Evolutionary conservation across 2,888 invertebrate species (phyloP).

Genomic region (Escarpia spicata): DNA sequence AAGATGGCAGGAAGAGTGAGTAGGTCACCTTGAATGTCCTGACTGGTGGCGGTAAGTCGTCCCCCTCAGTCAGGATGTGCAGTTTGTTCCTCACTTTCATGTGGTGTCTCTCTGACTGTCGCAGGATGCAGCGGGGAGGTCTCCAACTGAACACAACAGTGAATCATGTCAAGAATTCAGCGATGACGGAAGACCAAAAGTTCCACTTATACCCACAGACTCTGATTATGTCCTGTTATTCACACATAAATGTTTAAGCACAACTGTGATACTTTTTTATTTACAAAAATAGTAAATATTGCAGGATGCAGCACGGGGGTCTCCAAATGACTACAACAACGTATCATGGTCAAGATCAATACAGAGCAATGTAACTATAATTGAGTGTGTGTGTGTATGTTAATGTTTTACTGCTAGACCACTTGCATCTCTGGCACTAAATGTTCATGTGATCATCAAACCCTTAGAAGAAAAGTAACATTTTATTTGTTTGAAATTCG

Average conservation of each 20-base stretch:
- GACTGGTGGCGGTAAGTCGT: conserved; percentile 90
- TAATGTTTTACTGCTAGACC: too few species aligned
- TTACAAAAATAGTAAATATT: background rate
- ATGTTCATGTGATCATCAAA: too few species aligned
- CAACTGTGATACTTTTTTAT: background rate
- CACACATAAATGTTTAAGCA: background rate
- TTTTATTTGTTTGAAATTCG: too few species aligned
- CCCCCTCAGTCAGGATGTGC: conserved; percentile 92
- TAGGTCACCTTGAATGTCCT: conserved; percentile 70
- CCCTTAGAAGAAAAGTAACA: too few species aligned
- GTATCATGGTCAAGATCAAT: too few species aligned
- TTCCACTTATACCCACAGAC: background rate
- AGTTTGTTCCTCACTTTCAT: conserved; percentile 82
- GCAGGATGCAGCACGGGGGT: too few species aligned
- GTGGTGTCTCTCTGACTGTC: conserved; percentile 76
- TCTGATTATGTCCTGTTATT: background rate
- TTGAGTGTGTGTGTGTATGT: too few species aligned
- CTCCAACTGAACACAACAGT: conserved; percentile 76
- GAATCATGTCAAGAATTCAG: background rate
- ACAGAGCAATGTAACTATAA: too few species aligned
- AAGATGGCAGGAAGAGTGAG: background rate
- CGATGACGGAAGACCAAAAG: background rate
- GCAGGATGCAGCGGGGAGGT: conserved; percentile 82
- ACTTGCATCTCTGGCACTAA: too few species aligned
- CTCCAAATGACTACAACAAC: too few species aligned